These are phyloP conservation scores for Polyergus mexicanus DNA, from an alignment of 1,140 invertebrate genomes.

Conservation along the genomic window DNA sequence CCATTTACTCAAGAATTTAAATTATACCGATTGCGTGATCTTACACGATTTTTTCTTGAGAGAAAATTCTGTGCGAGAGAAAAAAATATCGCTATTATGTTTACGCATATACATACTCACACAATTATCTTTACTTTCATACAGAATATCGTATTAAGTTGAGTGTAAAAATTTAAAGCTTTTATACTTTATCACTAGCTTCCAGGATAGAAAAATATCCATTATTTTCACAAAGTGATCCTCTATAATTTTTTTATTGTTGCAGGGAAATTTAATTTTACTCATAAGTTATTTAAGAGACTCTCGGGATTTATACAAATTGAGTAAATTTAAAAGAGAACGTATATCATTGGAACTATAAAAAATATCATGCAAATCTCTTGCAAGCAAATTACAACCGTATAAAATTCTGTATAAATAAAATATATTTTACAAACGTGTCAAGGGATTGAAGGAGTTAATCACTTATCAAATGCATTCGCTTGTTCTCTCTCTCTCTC, in stretches of 20 bases:
- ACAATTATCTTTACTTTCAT: not conserved
- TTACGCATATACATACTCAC: too few relatives aligned
- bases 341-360: not conserved
- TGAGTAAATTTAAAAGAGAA: not conserved
- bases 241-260: not conserved
- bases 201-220: not conserved
- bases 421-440: conserved; percentile 12
- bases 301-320: not conserved
- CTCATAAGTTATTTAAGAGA: not conserved
- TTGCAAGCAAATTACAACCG: not conserved
- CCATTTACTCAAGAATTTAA: not conserved
- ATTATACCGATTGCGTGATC: not conserved
- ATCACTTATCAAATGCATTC: conserved; percentile 6
- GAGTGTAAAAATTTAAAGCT: not conserved
- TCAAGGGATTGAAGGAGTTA: conserved; percentile 7
- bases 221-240: not conserved
- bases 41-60: not conserved
- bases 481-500: not conserved
- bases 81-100: not conserved
- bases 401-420: not conserved
- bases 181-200: not conserved
- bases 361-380: not conserved
- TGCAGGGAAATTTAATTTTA: not conserved
- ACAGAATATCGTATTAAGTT: not conserved
- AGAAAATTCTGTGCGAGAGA: not conserved